A percentile compares a stretch with the other conserved stretches of the same genome.
Conservation (phyloP, 2,888 invertebrate genomes). For the Tinea semifulvella region DNA sequence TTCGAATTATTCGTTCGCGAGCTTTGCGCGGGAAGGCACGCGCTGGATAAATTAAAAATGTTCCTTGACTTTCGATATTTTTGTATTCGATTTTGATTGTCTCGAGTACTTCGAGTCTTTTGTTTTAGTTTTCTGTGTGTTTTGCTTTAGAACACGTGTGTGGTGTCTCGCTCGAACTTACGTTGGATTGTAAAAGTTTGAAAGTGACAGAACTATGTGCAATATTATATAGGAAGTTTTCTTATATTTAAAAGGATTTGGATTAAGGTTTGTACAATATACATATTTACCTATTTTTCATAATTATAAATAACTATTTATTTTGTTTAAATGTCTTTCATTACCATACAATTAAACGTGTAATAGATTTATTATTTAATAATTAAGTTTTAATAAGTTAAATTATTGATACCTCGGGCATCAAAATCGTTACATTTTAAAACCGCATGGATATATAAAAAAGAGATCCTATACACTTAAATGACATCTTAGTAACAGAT, state of each 20-base stretch:
- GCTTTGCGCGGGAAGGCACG: constrained; percentile 61
- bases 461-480: too few relatives aligned
- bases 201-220: constrained; percentile 7
- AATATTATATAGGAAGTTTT: constrained; percentile 2
- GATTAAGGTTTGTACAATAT: constrained; percentile 7
- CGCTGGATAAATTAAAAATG: constrained; percentile 18
- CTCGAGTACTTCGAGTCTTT: not conserved
- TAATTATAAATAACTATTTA: not conserved
- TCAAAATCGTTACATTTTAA: too few relatives aligned
- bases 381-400: too few relatives aligned
- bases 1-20: constrained; percentile 53
- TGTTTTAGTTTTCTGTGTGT: not conserved
- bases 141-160: not conserved
- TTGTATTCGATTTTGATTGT: too few relatives aligned
- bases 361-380: too few relatives aligned
- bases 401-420: too few relatives aligned
- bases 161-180: not conserved
- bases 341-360: too few relatives aligned
- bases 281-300: not conserved
- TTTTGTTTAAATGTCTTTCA: too few relatives aligned
- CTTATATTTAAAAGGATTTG: constrained; percentile 2
- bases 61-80: not conserved
- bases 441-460: too few relatives aligned
- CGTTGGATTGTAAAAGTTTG: not conserved
- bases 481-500: too few relatives aligned